phyloP scores from a whole-genome alignment of 2,113 vertebrate genomes.

The Crotophaga sulcirostris region DNA sequence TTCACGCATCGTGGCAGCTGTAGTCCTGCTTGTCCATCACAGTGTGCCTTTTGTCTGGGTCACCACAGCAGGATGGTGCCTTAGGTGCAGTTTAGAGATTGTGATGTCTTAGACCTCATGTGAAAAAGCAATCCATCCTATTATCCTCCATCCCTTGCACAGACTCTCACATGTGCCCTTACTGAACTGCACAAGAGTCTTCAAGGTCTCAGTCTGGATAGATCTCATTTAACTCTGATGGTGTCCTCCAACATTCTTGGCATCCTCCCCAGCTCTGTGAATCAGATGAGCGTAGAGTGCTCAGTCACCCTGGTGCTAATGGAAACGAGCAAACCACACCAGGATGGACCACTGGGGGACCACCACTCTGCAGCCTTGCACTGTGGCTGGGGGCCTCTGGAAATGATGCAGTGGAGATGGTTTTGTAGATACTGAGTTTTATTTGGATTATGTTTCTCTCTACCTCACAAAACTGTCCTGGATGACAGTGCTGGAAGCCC shows the following conservation, averaged over 20 bases:
- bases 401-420: not conserved
- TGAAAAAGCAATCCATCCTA: not conserved
- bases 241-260: not conserved
- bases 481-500: not conserved
- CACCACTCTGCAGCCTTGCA: fast-evolving
- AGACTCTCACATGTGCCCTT: not conserved
- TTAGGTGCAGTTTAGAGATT: not conserved
- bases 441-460: not conserved
- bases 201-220: not conserved
- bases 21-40: not conserved
- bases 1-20: fast-evolving
- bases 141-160: not conserved
- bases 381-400: not conserved
- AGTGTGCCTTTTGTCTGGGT: fast-evolving
- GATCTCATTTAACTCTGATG: not conserved
- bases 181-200: not conserved
- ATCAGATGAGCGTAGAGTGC: not conserved
- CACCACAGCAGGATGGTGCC: not conserved
- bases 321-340: not conserved
- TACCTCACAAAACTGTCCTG: not conserved
- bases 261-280: not conserved
- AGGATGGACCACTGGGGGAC: fast-evolving
- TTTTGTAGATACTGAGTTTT: not conserved
- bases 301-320: not conserved
- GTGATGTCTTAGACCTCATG: not conserved